These are phyloP conservation scores for Hoplodrina ambigua DNA, from an alignment of 2,888 invertebrate genomes.

Conservation along the genomic window DNA sequence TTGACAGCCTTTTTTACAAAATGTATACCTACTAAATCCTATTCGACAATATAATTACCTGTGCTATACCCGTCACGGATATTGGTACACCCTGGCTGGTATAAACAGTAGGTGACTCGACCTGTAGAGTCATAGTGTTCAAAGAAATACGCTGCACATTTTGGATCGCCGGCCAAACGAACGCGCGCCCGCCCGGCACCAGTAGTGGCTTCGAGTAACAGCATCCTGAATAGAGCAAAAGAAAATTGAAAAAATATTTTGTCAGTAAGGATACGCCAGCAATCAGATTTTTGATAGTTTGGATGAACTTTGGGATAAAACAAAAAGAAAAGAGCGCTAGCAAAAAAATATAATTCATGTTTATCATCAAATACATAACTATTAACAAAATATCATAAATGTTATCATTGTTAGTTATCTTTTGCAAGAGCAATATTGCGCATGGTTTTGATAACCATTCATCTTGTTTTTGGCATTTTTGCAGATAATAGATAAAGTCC, in stretches of 20 bases:
- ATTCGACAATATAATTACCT: constrained; percentile 89
- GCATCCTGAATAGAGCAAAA: constrained; percentile 93
- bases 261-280: too few relatives aligned
- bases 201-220: constrained; percentile 97
- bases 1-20: not conserved
- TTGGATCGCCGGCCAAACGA: constrained; percentile 98
- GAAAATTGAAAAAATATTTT: not conserved
- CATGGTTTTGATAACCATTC: constrained; percentile 14
- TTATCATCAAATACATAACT: not conserved
- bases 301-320: not conserved
- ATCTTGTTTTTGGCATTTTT: constrained; percentile 36
- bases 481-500: constrained; percentile 22
- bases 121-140: constrained; percentile 99
- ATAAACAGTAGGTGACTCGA: constrained; percentile 98
- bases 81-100: constrained; percentile 99
- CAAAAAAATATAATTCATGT: too few relatives aligned
- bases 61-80: constrained; percentile 99
- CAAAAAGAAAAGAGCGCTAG: not conserved
- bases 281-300: not conserved
- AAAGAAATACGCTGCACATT: constrained; percentile 97
- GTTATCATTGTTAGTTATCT: constrained; percentile 39
- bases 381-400: constrained; percentile 1
- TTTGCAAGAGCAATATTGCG: constrained; percentile 28
- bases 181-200: constrained; percentile 98
- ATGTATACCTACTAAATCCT: not conserved